Conservation (phyloP, 2,888 invertebrate species). For the Tridacna crocea region DNA sequence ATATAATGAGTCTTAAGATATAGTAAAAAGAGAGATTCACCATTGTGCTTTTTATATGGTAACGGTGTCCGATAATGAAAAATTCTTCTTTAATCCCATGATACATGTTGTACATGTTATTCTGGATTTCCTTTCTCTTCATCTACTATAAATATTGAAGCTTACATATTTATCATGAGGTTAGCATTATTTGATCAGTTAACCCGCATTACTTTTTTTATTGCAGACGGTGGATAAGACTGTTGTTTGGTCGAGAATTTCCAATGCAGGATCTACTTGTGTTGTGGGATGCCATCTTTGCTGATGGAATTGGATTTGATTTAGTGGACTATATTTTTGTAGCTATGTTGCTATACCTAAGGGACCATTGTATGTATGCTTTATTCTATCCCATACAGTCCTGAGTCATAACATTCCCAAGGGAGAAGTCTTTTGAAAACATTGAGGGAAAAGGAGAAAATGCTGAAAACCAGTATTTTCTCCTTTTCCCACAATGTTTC, state of each 20-base stretch:
- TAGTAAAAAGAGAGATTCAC: too few species aligned
- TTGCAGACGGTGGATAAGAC: constrained; percentile 91
- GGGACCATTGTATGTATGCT: constrained; percentile 88
- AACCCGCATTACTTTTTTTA: background rate
- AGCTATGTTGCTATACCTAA: constrained; percentile 90
- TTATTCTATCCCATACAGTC: background rate
- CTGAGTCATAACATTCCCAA: background rate
- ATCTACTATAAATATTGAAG: too few species aligned
- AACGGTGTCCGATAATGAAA: too few species aligned
- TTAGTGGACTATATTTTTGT: constrained; percentile 89
- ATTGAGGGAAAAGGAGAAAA: background rate
- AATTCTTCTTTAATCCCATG: too few species aligned
- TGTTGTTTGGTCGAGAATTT: constrained; percentile 94
- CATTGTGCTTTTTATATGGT: too few species aligned
- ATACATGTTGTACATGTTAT: too few species aligned
- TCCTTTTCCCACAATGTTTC: background rate
- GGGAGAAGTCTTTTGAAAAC: background rate
- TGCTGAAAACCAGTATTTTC: background rate
- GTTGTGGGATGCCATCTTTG: constrained; percentile 93
- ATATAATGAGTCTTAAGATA: too few species aligned
- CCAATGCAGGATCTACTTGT: constrained; percentile 90
- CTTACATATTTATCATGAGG: background rate
- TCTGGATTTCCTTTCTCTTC: too few species aligned
- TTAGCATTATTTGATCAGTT: too few species aligned
- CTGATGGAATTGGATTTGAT: constrained; percentile 87